Evolutionary conservation across 2,113 vertebrate genomes (phyloP), one percentile per base, ranked within the genome.

Genomic region (Tachysurus vachellii): DNA sequence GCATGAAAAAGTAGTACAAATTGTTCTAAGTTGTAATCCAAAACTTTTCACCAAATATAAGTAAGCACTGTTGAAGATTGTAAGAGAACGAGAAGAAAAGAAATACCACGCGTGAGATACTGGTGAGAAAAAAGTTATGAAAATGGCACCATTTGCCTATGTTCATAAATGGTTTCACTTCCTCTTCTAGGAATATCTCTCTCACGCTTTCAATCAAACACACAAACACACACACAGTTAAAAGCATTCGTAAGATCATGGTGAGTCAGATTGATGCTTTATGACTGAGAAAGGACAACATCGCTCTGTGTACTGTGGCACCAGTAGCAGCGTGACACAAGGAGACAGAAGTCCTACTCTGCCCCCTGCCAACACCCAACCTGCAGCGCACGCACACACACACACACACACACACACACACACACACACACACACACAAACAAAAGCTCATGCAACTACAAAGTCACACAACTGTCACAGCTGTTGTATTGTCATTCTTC

Each of bases 261-360:
- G 47, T 50, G 26, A 64, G 88, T 82, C 19, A 28, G 50, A 66
- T 53, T 11, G 70, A 23, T 16, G 31, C 57, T 70, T 88, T 88
- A 88, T 89, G 59, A 68, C 88, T 89, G 90, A 82, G 50, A 79
- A 79, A 64, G 62, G 56, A 89, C 76, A 86, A 79, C 84, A 28
- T 59, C 71, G 36, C 88, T 89, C 84, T 2, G 89, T 61, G 87
- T 89, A 90, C 88, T 85, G 91, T 83, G 92, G 93, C 91, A 93
- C 95, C 94, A 93, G 93, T 87, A 91, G 84, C 91, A 50, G 92
- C 42, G 56, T 92, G 93, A 94, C 85, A 94, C 94, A 56, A 88
- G 90, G 79, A 92, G 68, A 95, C 94, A 95, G 90, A 92, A 89
- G 88, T 77, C 76, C 88, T 92, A 93, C 86, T 88, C 84, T 84